Evolutionary conservation across 1,140 invertebrate genomes (phyloP), one percentile per base, ranked within the genome.

Genomic region (Catajapyx aquilonaris): DNA sequence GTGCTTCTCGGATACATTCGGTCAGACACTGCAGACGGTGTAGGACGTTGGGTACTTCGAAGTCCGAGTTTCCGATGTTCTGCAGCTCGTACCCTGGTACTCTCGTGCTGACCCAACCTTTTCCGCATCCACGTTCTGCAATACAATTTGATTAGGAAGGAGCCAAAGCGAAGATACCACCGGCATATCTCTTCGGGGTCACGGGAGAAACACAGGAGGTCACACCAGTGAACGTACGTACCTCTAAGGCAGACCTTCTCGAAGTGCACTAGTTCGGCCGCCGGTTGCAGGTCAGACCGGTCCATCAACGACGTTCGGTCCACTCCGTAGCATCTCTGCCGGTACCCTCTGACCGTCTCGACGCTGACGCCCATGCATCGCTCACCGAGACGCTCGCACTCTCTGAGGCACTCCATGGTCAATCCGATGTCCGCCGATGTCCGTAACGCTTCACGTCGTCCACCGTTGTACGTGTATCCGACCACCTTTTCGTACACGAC

Each of bases 161-260:
- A n/a, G n/a, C n/a, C n/a, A n/a, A n/a, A n/a, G 25, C 9, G 9
- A 28, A 9, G 25, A 28, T 28, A 28, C n/a, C n/a, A 28, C n/a
- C n/a, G n/a, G 9, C n/a, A 28, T 28, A 33, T 33, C 31, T 33
- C 5, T n/a, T n/a, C n/a, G n/a, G n/a, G n/a, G n/a, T n/a, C n/a
- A n/a, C n/a, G n/a, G n/a, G n/a, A n/a, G n/a, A n/a, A n/a, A n/a
- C n/a, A n/a, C n/a, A n/a, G n/a, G n/a, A n/a, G n/a, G n/a, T n/a
- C n/a, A n/a, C n/a, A n/a, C n/a, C n/a, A n/a, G n/a, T n/a, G n/a
- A n/a, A n/a, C n/a, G n/a, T n/a, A 9, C 23, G 7, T 44, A 58
- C 56, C 55, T 45, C 46, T 40, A 16, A 62, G 40, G 42, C 64
- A 66, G 20, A 65, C 59, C 45, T 66, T 66, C 43, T 66, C 62